Evolutionary conservation across 2,888 invertebrate genomes (phyloP), one percentile per base, ranked within the genome.

Genomic region (Morpho deidamia): DNA sequence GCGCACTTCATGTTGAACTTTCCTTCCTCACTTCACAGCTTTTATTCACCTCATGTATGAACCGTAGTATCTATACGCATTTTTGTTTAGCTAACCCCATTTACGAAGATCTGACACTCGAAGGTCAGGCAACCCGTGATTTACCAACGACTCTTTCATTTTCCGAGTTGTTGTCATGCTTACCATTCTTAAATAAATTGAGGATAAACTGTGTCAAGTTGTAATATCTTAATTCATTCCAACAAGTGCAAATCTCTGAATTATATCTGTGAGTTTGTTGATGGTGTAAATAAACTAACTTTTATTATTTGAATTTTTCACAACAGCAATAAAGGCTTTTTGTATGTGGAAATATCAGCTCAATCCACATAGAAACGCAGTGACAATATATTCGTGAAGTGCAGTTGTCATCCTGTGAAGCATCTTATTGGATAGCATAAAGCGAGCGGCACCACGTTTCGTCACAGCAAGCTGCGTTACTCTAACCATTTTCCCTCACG

Each of bases 381-480:
- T 54, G 51, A 40, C 9, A 41, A 8, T 41, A 38, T 53, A 53
- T 34, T 44, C 48, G 59, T 53, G 59, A 39, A 56, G 56, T 59
- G 59, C 47, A 43, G n/a, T 51, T 41, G 51, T 34, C 37, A 23
- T 52, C 44, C 11, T 33, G 50, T 38, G 42, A 11, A 46, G 10
- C 32, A 23, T 10, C 38, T 35, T 45, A 14, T 5, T 37, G 14
- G 8, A 9, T 42, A 42, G 37, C 11, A 37, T 35, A 52, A 41
- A 38, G 43, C 52, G 54, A 52, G 56, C 56, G 64, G 70, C 86
- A 86, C 78, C 84, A 88, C 88, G 88, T 88, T 88, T 76, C 86
- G 88, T 69, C 88, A 86, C 82, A 81, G 85, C 75, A 88, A 86
- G 68, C 71, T 87, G 68, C 85, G 86, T 74, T 87, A 87, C 57